Conservation (phyloP, 2,888 invertebrate species). For the Acleris cristana region DNA sequence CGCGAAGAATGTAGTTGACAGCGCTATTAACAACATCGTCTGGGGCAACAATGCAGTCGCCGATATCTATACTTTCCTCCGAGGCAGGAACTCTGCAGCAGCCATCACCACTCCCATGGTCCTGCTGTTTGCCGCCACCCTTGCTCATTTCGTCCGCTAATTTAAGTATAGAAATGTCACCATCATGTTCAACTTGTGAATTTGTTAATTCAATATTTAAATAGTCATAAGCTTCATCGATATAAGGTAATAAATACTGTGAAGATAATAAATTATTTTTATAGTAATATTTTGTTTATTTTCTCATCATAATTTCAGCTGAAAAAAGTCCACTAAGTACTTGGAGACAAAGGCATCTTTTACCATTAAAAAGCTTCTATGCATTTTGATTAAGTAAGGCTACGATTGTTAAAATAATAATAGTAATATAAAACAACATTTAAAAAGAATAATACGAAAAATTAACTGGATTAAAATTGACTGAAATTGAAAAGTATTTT, state of each 20-base stretch:
- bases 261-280: slow-evolving; percentile 24
- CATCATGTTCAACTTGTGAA: neutral
- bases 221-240: slow-evolving; percentile 15
- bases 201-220: slow-evolving; percentile 11
- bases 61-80: slow-evolving; percentile 53
- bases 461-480: too few species aligned
- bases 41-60: slow-evolving; percentile 64
- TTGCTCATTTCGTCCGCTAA: slow-evolving; percentile 57
- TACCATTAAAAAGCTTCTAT: too few species aligned
- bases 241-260: slow-evolving; percentile 12
- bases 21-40: slow-evolving; percentile 58
- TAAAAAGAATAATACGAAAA: too few species aligned
- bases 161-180: neutral
- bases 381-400: too few species aligned
- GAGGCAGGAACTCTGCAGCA: slow-evolving; percentile 52
- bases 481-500: too few species aligned
- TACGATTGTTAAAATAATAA: too few species aligned
- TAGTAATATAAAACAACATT: too few species aligned
- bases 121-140: slow-evolving; percentile 55
- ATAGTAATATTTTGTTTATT: neutral
- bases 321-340: too few species aligned
- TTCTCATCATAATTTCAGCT: neutral
- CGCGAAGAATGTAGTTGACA: slow-evolving; percentile 52
- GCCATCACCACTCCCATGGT: slow-evolving; percentile 55
- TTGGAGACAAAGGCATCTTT: too few species aligned